phyloP scores from a whole-genome alignment of 2,113 vertebrate genomes.

The Monarcha castaneiventris region DNA sequence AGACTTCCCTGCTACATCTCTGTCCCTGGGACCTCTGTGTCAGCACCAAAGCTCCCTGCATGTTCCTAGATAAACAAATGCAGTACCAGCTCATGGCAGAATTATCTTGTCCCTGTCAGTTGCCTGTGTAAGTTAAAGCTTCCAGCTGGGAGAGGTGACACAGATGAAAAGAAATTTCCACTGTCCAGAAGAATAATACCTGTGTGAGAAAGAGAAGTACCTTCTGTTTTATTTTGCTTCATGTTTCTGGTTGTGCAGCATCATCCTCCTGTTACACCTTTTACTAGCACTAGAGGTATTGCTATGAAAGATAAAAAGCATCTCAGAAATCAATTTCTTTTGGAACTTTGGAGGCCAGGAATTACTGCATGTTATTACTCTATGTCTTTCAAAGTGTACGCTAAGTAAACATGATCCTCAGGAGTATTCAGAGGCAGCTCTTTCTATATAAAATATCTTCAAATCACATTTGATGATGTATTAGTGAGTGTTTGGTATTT shows the following conservation, averaged over 20 bases:
- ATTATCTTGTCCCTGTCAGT: slow-evolving; percentile 20
- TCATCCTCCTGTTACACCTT: not conserved
- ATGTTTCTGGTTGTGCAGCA: not conserved
- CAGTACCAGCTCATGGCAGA: not conserved
- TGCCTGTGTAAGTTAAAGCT: not conserved
- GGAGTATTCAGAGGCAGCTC: not conserved
- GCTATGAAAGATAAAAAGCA: slow-evolving; percentile 16
- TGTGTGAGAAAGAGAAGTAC: not conserved
- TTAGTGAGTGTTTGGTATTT: not conserved
- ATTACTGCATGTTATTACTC: not conserved
- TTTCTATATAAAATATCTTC: not conserved
- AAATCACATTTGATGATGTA: not conserved
- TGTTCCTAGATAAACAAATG: not conserved
- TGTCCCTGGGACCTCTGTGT: not conserved
- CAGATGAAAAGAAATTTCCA: slow-evolving; percentile 19
- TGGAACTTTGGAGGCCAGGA: not conserved
- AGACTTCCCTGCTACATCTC: not conserved
- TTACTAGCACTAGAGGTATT: not conserved
- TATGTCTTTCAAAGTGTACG: not conserved
- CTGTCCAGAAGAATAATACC: not conserved
- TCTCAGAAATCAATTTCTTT: slow-evolving; percentile 35
- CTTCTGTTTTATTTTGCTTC: not conserved
- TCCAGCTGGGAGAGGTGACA: not conserved
- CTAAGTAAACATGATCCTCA: not conserved
- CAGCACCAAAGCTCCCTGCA: not conserved